Percentiles rank a stretch among this genome's conserved stretches.
Conservation (phyloP, 2,797 vertebrate genomes). For the Neopelma chrysocephalum region DNA sequence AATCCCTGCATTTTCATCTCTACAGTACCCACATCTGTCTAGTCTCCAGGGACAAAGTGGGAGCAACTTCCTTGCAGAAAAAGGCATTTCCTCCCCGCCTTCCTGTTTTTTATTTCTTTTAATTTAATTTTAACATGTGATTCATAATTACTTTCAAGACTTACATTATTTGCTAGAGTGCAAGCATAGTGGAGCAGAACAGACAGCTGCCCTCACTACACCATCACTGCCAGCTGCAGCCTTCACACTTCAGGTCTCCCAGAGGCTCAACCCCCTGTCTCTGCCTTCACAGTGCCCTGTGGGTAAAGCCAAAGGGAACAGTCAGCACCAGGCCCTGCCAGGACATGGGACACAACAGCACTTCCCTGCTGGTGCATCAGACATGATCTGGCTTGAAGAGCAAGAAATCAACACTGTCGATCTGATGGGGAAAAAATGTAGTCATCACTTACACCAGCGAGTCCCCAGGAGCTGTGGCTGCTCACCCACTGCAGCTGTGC, state of each 20-base stretch:
- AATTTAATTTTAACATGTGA: background rate
- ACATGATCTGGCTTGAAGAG: background rate
- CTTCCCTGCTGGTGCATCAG: background rate
- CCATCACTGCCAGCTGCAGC: background rate
- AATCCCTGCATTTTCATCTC: background rate
- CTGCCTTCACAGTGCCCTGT: background rate
- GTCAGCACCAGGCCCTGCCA: background rate
- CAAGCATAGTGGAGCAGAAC: background rate
- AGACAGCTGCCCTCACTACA: background rate
- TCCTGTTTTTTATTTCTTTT: too few species aligned
- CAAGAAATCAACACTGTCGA: conserved; percentile 72
- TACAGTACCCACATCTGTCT: background rate
- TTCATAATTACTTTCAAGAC: background rate
- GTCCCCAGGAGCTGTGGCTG: background rate
- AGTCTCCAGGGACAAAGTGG: background rate
- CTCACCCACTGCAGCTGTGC: too few species aligned
- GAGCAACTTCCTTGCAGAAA: background rate
- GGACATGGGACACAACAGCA: background rate
- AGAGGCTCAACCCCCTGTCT: background rate
- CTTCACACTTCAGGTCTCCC: background rate
- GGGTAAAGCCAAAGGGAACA: background rate
- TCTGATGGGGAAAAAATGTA: conserved; percentile 78
- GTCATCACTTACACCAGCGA: conserved; percentile 23
- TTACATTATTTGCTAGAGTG: background rate
- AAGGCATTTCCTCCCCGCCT: accelerated